Base-by-base conservation (phyloP, 2,888 invertebrate species). In the Microplitis manilae region DNA sequence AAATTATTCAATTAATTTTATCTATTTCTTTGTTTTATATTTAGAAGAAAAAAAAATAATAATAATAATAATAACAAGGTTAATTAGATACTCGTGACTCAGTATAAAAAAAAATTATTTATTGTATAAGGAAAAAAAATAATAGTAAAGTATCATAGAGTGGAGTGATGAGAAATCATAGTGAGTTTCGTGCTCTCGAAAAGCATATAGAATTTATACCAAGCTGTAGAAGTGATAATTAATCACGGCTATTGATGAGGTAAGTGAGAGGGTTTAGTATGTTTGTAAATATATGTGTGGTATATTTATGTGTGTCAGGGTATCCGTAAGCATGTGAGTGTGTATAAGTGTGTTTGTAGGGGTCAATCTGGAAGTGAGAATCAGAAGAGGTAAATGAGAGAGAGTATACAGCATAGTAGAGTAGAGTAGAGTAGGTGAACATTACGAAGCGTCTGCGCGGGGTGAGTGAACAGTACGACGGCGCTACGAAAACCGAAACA, bases 161-260 rank as follows among this genome's bases (percentile, higher is more conserved):
- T 61, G 20, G 39, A 40, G 38, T n/a, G 15, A 64, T 41, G 68
- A 73, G 59, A 65, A 73, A 73, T 41, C 17, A 77, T 60, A 68
- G 40, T 50, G 17, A 62, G 65, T 30, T 68, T 15, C 65, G 41
- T 40, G 59, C 71, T 76, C 76, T 64, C 68, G 75, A 72, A 79
- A 79, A 76, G 68, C 50, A 64, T 61, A 77, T 68, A 79, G 80
- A 79, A 30, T 78, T 82, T 83, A 83, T 85, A 83, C 82, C 79
- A 81, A 77, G 62, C 68, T 38, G 79, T 71, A 79, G 77, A 78
- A 83, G 83, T 79, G 84, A 86, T 87, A 87, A 87, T 87, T 87
- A 87, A 87, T 87, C 85, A 84, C 84, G 80, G 80, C 81, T 83
- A 87, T 87, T 85, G 87, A 87, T 86, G 82, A 86, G 85, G 85